A percentile compares a stretch with the other conserved stretches of the same genome.
phyloP scores from a whole-genome alignment of 1,140 invertebrate genomes.

The Stegodyphus mimosarum region DNA sequence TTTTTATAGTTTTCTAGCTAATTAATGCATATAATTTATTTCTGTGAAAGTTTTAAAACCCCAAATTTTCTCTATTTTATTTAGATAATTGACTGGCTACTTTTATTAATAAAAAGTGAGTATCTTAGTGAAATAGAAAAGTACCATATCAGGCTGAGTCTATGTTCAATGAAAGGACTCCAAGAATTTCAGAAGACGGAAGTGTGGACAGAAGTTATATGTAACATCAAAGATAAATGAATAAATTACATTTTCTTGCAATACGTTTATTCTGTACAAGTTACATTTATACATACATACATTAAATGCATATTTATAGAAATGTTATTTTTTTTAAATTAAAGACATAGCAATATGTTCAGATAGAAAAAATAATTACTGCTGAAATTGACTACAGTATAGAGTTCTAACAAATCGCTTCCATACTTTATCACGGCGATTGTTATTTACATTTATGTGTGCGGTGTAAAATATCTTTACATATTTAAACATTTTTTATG shows the following conservation, averaged over 20 bases:
- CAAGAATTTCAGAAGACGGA: constrained; percentile 41
- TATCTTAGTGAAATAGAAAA: constrained; percentile 35
- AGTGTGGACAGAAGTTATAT: constrained; percentile 38
- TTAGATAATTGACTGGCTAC: constrained; percentile 33
- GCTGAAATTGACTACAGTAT: too few species aligned
- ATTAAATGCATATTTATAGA: background rate
- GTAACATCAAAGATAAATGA: constrained; percentile 9
- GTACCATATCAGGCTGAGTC: constrained; percentile 28
- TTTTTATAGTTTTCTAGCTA: too few species aligned
- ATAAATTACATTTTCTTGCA: background rate
- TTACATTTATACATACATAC: background rate
- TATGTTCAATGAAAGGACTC: constrained; percentile 15
- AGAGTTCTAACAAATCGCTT: too few species aligned
- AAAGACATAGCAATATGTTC: too few species aligned
- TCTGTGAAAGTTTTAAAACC: too few species aligned
- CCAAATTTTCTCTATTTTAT: background rate
- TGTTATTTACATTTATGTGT: too few species aligned
- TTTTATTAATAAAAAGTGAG: constrained; percentile 17
- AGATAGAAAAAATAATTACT: too few species aligned
- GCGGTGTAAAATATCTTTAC: too few species aligned
- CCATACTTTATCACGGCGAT: too few species aligned
- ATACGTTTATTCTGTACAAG: background rate
- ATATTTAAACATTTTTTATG: too few species aligned
- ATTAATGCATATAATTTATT: too few species aligned
- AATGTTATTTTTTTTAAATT: background rate